These are phyloP conservation scores for Campaea margaritaria DNA, from an alignment of 2,888 invertebrate species.

Conservation along the genomic window DNA sequence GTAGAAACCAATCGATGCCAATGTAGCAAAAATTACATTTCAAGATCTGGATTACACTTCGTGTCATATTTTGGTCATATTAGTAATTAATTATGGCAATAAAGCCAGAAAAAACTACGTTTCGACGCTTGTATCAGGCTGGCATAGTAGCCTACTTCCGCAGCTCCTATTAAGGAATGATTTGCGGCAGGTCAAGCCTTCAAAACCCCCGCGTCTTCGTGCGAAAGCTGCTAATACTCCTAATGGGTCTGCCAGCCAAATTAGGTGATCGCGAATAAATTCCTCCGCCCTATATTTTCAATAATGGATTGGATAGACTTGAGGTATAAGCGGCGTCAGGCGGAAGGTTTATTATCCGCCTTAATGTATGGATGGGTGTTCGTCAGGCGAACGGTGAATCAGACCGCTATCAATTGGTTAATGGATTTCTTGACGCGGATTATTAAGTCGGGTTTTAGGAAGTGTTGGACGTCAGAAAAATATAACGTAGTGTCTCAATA, in stretches of 20 bases:
- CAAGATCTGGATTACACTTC: no score
- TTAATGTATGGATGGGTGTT: conserved; percentile 43
- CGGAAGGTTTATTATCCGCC: conserved; percentile 27
- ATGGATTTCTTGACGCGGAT: conserved; percentile 15
- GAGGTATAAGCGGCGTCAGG: conserved; percentile 9
- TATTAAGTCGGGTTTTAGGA: not conserved
- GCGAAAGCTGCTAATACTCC: conserved; percentile 26
- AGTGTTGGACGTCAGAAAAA: no score
- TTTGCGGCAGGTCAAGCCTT: conserved; percentile 27
- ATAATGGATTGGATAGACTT: conserved; percentile 48
- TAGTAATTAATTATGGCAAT: not conserved
- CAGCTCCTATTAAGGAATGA: conserved; percentile 19
- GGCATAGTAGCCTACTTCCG: conserved; percentile 18
- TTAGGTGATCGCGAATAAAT: conserved; percentile 42
- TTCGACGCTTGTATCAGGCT: not conserved
- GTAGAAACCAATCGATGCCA: no score
- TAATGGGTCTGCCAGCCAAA: conserved; percentile 30
- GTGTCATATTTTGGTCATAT: no score
- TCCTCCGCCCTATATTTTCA: conserved; percentile 43
- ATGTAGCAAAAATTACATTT: no score
- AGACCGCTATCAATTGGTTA: conserved; percentile 25
- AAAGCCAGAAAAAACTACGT: not conserved
- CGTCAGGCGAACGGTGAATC: conserved; percentile 56
- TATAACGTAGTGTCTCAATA: no score
- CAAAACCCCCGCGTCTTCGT: conserved; percentile 15